Percentiles rank a stretch among this genome's conserved stretches.
phyloP scores from a whole-genome alignment of 2,888 invertebrate species.

The Luperina nickerlii region DNA sequence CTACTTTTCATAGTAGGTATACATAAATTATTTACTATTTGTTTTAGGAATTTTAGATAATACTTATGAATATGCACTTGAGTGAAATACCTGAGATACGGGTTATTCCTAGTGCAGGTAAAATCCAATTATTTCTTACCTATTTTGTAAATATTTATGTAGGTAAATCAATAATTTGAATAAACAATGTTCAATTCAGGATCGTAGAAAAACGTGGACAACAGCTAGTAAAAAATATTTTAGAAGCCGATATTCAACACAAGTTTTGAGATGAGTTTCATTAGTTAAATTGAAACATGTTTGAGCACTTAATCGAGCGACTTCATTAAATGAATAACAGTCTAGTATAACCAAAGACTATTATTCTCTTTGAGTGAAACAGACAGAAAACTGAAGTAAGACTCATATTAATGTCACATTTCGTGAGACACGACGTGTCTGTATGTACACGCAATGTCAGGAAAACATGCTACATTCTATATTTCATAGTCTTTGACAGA shows the following conservation, averaged over 20 bases:
- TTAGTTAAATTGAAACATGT: neutral
- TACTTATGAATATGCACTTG: too few species aligned
- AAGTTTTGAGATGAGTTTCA: neutral
- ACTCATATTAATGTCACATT: conserved; percentile 20
- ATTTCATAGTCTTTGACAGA: conserved; percentile 48
- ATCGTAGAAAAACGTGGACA: neutral
- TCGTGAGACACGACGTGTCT: conserved; percentile 13
- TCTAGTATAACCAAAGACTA: neutral
- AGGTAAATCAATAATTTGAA: too few species aligned
- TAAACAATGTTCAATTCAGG: too few species aligned
- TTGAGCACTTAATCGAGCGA: conserved; percentile 2
- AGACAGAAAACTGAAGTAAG: conserved; percentile 24
- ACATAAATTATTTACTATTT: too few species aligned
- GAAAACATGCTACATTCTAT: conserved; percentile 20
- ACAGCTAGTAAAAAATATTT: neutral
- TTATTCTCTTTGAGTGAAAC: neutral
- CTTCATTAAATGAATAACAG: conserved; percentile 20
- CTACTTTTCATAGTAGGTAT: neutral
- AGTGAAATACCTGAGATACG: too few species aligned
- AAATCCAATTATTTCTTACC: too few species aligned
- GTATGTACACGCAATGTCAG: conserved; percentile 46
- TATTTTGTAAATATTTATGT: too few species aligned
- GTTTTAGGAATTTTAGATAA: too few species aligned
- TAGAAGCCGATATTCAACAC: too few species aligned
- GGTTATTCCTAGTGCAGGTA: too few species aligned